phyloP scores from a whole-genome alignment of 2,797 vertebrate genomes.

The Lycodopsis pacificus region DNA sequence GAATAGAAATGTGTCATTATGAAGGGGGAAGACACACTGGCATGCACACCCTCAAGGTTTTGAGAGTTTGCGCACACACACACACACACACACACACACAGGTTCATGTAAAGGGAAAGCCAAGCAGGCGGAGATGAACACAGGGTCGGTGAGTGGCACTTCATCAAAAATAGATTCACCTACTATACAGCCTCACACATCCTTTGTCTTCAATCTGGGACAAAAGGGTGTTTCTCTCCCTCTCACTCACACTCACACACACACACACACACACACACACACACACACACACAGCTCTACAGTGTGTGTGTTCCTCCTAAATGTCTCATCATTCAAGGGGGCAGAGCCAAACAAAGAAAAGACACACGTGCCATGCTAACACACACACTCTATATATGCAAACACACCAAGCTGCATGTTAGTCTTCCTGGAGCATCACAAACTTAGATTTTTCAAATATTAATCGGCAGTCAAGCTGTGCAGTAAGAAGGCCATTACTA shows the following conservation, averaged over 20 bases:
- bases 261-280: slow-evolving; percentile 2
- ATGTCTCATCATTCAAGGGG: slow-evolving; percentile 47
- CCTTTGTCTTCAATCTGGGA: slow-evolving; percentile 73
- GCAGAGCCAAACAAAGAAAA: slow-evolving; percentile 65
- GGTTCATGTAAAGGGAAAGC: slow-evolving; percentile 29
- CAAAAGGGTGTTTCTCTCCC: slow-evolving; percentile 13
- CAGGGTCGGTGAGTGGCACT: slow-evolving; percentile 38
- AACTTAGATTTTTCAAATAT: slow-evolving; percentile 68
- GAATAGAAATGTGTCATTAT: slow-evolving; percentile 55
- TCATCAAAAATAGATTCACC: slow-evolving; percentile 78
- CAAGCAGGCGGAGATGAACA: slow-evolving; percentile 8
- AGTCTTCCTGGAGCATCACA: slow-evolving; percentile 42
- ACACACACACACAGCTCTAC: slow-evolving; percentile 4
- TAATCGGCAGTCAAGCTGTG: slow-evolving; percentile 62
- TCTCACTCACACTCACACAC: too few relatives aligned
- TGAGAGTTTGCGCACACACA: neutral
- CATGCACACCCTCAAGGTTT: slow-evolving; percentile 15
- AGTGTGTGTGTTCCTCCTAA: slow-evolving; percentile 15
- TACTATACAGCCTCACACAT: slow-evolving; percentile 46
- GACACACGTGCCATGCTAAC: slow-evolving; percentile 11
- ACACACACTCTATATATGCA: neutral
- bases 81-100: slow-evolving; percentile 12
- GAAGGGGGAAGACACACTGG: slow-evolving; percentile 15
- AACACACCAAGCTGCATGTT: too few relatives aligned
- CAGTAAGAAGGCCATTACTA: slow-evolving; percentile 62